Evolutionary conservation across 30 jellyfish, hydroid and myxozoan genomes (phyloP), one percentile per base, ranked within the genome.

Genomic region (Morbakka virulenta): DNA sequence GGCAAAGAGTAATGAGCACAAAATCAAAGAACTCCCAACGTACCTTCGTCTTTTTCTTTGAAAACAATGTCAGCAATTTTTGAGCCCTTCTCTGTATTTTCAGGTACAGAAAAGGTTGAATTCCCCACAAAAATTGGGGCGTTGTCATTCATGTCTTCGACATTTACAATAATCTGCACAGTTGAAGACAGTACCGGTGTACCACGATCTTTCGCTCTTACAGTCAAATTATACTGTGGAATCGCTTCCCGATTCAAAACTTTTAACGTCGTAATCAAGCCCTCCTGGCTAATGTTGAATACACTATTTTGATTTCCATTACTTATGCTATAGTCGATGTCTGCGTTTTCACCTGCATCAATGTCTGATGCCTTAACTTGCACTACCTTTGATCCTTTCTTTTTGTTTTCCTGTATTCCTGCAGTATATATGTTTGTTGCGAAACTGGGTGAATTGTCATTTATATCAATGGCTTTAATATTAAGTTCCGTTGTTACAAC

Each of bases 381-480:
- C 1, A 57, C 34, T 14, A 91, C 91, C 0, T 17, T 11, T 0
- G 85, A 32, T n/a, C 87, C 83, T n/a, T 34, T 21, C 13, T 50
- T 26, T 32, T 35, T 35, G 51, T 85, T 89, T 80, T 91, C 98
- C 9, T 32, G 26, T 1, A 85, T 92, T 20, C 50, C 49, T 0
- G 87, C 81, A 1, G 78, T 66, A 20, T 77, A 76, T 25, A 50
- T 62, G 2, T 76, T 9, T 23, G 74, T 82, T 12, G 84, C 84
- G 86, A 91, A 80, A 21, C 27, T 36, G 3, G 98, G 98, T 17
- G 76, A 69, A 62, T 85, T 85, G 33, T 91, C 98, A 81, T 91
- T 91, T 53, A 78, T 27, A 50, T 91, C 98, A 6, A 27, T 72
- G 12, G 95, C 98, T 21, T 66, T 69, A 3, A 91, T 86, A 14